These are phyloP conservation scores for Callocephalon fimbriatum DNA, from an alignment of 2,113 vertebrate species.

Conservation along the genomic window DNA sequence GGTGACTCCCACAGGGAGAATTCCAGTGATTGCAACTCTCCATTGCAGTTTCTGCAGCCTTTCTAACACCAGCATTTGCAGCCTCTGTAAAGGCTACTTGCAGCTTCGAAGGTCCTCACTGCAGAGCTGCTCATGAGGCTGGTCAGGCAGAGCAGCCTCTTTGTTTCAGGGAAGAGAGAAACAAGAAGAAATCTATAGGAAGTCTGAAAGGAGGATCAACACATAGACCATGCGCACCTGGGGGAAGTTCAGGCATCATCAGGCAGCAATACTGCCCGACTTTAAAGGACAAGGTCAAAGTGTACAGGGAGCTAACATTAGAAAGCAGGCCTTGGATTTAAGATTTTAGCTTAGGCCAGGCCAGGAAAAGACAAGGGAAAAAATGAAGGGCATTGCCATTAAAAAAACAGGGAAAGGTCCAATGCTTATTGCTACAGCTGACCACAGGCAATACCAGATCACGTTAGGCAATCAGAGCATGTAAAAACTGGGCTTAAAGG, in stretches of 20 bases:
- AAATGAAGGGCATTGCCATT: background rate
- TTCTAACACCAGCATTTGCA: background rate
- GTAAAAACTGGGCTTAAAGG: background rate
- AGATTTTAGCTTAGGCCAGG: background rate
- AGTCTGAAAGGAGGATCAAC: background rate
- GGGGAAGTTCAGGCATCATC: background rate
- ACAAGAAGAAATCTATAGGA: background rate
- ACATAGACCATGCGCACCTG: fast-evolving
- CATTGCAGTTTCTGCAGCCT: background rate
- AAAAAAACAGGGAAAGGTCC: background rate
- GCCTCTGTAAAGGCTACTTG: background rate
- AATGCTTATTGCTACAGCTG: background rate
- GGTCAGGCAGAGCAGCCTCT: background rate
- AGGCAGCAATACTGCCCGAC: background rate
- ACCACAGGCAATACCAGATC: background rate
- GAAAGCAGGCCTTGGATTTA: background rate
- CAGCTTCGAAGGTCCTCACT: background rate
- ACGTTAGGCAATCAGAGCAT: background rate
- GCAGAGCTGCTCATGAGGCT: background rate
- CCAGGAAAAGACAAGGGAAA: background rate
- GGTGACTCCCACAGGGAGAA: background rate
- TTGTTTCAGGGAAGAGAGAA: background rate
- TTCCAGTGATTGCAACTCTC: background rate
- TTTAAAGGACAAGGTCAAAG: background rate
- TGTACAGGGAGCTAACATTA: background rate